These are phyloP conservation scores for Tribolium madens DNA, from an alignment of 1,140 invertebrate species.

Conservation along the genomic window DNA sequence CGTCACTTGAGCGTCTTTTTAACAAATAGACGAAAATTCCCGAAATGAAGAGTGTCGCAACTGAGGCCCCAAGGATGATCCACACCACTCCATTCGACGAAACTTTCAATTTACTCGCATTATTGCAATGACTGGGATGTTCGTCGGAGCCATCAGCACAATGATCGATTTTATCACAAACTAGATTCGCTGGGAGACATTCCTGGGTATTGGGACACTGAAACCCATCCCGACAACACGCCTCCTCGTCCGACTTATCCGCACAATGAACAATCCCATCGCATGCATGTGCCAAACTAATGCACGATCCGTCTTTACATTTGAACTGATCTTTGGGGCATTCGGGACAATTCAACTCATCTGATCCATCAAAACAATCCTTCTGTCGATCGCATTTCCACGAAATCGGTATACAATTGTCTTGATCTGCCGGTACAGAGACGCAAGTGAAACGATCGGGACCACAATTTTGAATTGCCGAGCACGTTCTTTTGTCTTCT, in stretches of 20 bases:
- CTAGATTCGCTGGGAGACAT: conserved; percentile 49
- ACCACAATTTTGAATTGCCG: conserved; percentile 79
- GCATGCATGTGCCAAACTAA: conserved; percentile 74
- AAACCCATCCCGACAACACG: conserved; percentile 70
- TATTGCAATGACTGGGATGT: conserved; percentile 66
- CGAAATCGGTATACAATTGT: conserved; percentile 83
- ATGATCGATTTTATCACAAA: conserved; percentile 78
- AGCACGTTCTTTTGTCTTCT: conserved; percentile 78
- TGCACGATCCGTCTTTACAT: conserved; percentile 82
- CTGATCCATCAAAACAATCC: conserved; percentile 87
- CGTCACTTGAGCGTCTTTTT: conserved; percentile 55
- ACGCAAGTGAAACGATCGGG: conserved; percentile 83
- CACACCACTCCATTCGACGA: conserved; percentile 64
- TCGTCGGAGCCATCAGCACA: conserved; percentile 83
- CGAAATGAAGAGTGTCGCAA: conserved; percentile 55
- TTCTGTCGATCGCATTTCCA: conserved; percentile 88
- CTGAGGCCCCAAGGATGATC: conserved; percentile 46
- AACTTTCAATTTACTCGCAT: conserved; percentile 11
- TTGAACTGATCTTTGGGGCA: conserved; percentile 77
- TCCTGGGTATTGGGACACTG: conserved; percentile 71
- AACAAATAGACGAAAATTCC: conserved; percentile 56
- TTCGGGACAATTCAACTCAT: conserved; percentile 80
- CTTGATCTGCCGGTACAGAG: conserved; percentile 64
- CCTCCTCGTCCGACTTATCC: conserved; percentile 62
- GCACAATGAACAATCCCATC: conserved; percentile 63